Conservation (phyloP, 1,140 invertebrate species). For the Lasioglossum albipes region DNA sequence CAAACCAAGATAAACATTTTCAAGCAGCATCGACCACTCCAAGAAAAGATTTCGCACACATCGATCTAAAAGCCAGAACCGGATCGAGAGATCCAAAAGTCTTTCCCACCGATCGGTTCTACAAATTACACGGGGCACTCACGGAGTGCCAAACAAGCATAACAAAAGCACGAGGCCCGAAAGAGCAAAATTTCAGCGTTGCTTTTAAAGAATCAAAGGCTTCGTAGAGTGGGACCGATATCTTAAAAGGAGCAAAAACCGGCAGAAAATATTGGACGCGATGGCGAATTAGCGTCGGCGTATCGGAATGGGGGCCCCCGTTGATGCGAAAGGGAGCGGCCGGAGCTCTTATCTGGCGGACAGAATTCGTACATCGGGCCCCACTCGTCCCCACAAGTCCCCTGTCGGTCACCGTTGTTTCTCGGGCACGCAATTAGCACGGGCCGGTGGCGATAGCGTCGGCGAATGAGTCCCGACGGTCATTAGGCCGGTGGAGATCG, state of each 20-base stretch:
- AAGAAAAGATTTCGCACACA: too few species aligned
- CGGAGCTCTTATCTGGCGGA: slow-evolving; percentile 36
- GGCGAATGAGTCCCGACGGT: slow-evolving; percentile 38
- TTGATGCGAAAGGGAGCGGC: slow-evolving; percentile 9
- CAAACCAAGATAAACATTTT: too few species aligned
- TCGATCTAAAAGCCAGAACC: too few species aligned
- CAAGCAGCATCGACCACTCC: too few species aligned
- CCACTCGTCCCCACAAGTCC: background rate
- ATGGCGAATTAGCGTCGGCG: background rate
- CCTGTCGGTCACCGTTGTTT: slow-evolving; percentile 21
- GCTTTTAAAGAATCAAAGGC: background rate
- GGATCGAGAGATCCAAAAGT: too few species aligned
- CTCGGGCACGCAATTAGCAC: slow-evolving; percentile 67
- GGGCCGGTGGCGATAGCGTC: slow-evolving; percentile 61
- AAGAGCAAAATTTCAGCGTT: background rate
- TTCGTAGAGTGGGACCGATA: background rate
- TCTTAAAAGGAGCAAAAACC: background rate
- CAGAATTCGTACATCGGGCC: slow-evolving; percentile 29
- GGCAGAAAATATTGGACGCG: background rate
- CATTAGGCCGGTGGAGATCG: slow-evolving; percentile 24
- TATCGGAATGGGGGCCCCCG: background rate
- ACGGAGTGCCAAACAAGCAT: too few species aligned
- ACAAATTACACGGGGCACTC: too few species aligned
- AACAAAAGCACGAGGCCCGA: too few species aligned
- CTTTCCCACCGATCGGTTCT: too few species aligned